Conservation (phyloP, 2,113 vertebrate species). For the Hippocampus mohnikei region DNA sequence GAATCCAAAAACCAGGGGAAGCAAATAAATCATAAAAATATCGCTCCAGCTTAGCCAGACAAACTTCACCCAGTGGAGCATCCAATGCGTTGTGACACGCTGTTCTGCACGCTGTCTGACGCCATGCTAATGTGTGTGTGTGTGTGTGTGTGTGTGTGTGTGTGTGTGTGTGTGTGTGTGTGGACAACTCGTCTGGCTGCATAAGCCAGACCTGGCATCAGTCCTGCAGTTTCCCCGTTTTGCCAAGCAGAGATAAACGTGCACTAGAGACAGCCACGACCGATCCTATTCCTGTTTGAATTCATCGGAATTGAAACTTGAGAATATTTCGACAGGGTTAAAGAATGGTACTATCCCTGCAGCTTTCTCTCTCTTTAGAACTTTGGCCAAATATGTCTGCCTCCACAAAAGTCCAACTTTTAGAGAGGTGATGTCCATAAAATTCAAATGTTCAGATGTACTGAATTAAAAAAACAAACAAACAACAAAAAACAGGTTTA, state of each 20-base stretch:
- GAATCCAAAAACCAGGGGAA: slow-evolving; percentile 32
- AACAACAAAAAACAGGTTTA: too few species aligned
- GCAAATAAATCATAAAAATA: slow-evolving; percentile 43
- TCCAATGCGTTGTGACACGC: slow-evolving; percentile 26
- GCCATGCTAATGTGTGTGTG: background rate
- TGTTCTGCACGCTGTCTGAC: slow-evolving; percentile 10
- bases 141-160: too few species aligned
- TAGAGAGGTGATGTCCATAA: too few species aligned
- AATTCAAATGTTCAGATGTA: too few species aligned
- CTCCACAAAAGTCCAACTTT: background rate
- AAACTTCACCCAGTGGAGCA: slow-evolving; percentile 26
- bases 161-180: background rate
- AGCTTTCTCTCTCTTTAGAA: background rate
- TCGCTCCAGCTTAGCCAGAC: slow-evolving; percentile 25
- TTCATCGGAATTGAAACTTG: slow-evolving; percentile 15
- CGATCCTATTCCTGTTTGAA: slow-evolving; percentile 1
- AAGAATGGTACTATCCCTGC: background rate
- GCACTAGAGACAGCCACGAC: slow-evolving; percentile 22
- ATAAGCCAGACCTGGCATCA: slow-evolving; percentile 41
- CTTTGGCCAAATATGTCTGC: background rate
- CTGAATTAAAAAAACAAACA: too few species aligned
- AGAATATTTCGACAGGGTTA: background rate
- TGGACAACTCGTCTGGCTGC: slow-evolving; percentile 21
- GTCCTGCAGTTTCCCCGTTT: slow-evolving; percentile 29
- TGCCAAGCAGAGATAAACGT: slow-evolving; percentile 51